These are phyloP conservation scores for Callopanchax toddi DNA, from an alignment of 2,113 vertebrate species.

Conservation along the genomic window DNA sequence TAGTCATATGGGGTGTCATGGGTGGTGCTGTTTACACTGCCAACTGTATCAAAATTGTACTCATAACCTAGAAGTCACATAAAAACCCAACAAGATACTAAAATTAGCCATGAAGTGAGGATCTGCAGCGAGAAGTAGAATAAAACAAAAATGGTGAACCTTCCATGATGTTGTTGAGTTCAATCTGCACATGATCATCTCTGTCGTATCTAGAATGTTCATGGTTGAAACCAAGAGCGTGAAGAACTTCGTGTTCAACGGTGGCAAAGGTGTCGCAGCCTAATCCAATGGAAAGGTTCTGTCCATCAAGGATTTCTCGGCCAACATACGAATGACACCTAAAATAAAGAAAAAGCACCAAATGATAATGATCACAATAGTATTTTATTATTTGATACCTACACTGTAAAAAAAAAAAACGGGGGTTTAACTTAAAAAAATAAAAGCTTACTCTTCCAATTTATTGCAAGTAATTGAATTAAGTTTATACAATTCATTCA, in stretches of 20 bases:
- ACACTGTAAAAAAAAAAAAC: too few relatives aligned
- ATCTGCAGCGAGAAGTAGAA: too few relatives aligned
- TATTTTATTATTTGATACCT: too few relatives aligned
- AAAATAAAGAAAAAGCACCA: background rate
- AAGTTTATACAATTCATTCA: too few relatives aligned
- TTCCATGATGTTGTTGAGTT: conserved; percentile 75
- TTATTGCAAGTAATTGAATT: too few relatives aligned
- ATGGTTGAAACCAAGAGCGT: conserved; percentile 87
- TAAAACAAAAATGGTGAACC: conserved; percentile 64
- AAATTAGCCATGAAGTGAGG: too few relatives aligned
- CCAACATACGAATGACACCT: conserved; percentile 86
- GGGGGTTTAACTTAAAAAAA: too few relatives aligned
- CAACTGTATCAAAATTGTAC: background rate
- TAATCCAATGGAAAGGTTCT: conserved; percentile 82
- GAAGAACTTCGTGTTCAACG: conserved; percentile 86
- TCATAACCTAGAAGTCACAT: conserved; percentile 20
- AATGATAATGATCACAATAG: too few relatives aligned
- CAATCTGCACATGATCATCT: conserved; percentile 83
- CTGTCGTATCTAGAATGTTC: conserved; percentile 86
- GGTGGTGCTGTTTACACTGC: background rate
- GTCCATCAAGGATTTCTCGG: background rate
- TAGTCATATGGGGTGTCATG: conserved; percentile 67
- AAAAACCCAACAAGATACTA: too few relatives aligned
- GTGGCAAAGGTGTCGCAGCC: conserved; percentile 77
- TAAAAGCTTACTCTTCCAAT: too few relatives aligned